A percentile compares a stretch with the other conserved stretches of the same genome.
Evolutionary conservation across 2,113 vertebrate genomes (phyloP).

Genomic region (Echinops telfairi): DNA sequence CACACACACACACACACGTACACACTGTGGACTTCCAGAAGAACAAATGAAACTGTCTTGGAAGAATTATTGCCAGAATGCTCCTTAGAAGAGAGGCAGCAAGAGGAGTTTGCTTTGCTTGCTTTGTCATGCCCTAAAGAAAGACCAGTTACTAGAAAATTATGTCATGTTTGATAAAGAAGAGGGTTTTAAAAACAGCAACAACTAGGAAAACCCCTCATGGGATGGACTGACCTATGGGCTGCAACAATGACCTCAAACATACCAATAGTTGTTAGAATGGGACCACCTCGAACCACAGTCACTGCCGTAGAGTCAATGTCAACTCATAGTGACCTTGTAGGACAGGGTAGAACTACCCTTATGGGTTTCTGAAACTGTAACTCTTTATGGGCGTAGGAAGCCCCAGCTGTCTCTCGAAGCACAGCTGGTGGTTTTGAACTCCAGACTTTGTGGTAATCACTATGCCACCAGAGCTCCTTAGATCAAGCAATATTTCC

Average conservation of each 20-base stretch:
- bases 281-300: not conserved
- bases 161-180: not conserved
- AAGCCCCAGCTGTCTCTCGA: too few relatives aligned
- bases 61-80: not conserved
- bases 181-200: not conserved
- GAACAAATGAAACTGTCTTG: not conserved
- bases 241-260: not conserved
- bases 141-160: not conserved
- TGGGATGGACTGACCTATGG: not conserved
- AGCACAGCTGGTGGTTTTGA: too few relatives aligned
- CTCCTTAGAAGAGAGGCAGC: not conserved
- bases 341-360: too few relatives aligned
- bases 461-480: too few relatives aligned
- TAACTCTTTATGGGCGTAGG: too few relatives aligned
- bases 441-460: too few relatives aligned
- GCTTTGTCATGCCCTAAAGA: not conserved
- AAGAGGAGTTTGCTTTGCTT: not conserved
- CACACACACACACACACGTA: too few relatives aligned
- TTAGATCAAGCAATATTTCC: too few relatives aligned
- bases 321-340: too few relatives aligned
- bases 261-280: not conserved
- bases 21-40: not conserved
- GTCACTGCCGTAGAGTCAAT: too few relatives aligned
- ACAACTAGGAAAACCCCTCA: not conserved
- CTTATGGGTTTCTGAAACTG: too few relatives aligned